Base-by-base conservation (phyloP, 2,113 vertebrate genomes). In the Ailurus styani region DNA sequence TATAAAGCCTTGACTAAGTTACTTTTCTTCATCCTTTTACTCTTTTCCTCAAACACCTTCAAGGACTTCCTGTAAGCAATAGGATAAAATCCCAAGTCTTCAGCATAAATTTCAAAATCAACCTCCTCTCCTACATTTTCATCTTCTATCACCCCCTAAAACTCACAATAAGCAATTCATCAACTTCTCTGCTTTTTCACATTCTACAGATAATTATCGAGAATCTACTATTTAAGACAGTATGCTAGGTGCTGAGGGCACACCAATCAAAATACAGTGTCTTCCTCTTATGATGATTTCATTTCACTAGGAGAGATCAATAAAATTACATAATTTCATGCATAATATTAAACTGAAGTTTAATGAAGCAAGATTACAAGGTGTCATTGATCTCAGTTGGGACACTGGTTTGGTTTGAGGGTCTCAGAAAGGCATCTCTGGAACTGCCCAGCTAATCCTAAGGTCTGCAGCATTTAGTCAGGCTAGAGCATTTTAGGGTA, bases 51-150 rank as follows among this genome's bases (percentile, higher is more conserved):
- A 90, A 66, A 83, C 6, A 40, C 27, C 40, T 87, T 70, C 7
- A 62, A 6, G 42, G 7, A 55, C 34, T 88, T 95, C 18, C 50
- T 82, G 1, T 87, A 17, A 82, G 52, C 11, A 11, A 50, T 4
- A 45, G 29, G 52, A 60, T 60, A 55, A 40, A 81, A 78, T 42
- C 14, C 14, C 57, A 66, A 2, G 1, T 34, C 34, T 68, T 82
- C 9, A 62, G 13, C 79, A 83, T 42, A 40, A 27, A 6, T 62
- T 90, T 64, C 60, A 55, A 75, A 78, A 79, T 20, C 18, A 3
- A 34, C 2, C 15, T 60, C 13, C 0, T 40, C 3, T 4, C 1
- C 34, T 57, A 47, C 4, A 21, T 21, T 20, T 85, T 64, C 3
- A 62, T 50, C 21, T 72, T 42, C 23, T 60, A 1, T 77, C 34